Percentiles rank a stretch among this genome's conserved stretches.
Evolutionary conservation across 2,797 vertebrate genomes (phyloP).

Genomic region (Spatula clypeata): DNA sequence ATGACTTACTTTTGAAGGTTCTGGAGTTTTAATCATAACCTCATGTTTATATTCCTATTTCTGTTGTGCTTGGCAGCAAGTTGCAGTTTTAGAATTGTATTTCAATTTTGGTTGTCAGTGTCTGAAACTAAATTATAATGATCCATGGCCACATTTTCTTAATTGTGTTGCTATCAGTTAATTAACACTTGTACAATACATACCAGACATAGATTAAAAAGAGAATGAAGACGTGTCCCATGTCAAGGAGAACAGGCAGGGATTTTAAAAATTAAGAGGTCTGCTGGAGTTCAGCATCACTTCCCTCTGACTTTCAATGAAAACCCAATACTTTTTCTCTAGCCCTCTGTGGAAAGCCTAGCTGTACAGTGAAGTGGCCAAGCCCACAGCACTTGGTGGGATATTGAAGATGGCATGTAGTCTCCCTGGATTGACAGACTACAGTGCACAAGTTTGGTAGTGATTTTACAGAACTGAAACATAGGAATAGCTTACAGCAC

Average conservation of each 20-base stretch:
- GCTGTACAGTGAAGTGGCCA: too few species aligned
- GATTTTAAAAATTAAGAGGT: not conserved
- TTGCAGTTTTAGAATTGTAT: not conserved
- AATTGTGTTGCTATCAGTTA: conserved; percentile 28
- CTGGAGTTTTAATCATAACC: not conserved
- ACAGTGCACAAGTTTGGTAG: not conserved
- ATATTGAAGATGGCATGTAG: rapidly evolving
- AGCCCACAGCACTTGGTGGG: not conserved
- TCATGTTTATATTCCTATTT: not conserved
- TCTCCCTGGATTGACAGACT: not conserved
- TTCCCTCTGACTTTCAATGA: not conserved
- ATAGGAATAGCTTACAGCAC: too few species aligned
- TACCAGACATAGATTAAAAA: not conserved
- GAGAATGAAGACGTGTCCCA: not conserved
- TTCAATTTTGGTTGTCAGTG: not conserved
- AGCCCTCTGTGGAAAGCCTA: not conserved
- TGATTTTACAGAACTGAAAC: not conserved
- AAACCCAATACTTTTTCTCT: not conserved
- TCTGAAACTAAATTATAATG: conserved; percentile 10
- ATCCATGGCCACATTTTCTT: not conserved
- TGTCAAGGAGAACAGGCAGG: not conserved
- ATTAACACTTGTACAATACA: not conserved
- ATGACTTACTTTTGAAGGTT: not conserved
- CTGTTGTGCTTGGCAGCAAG: not conserved
- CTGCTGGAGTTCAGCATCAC: not conserved